Base-by-base conservation (phyloP, 30 jellyfish, hydroid and myxozoan species). In the Aurelia aurita complex sp. Pacific region DNA sequence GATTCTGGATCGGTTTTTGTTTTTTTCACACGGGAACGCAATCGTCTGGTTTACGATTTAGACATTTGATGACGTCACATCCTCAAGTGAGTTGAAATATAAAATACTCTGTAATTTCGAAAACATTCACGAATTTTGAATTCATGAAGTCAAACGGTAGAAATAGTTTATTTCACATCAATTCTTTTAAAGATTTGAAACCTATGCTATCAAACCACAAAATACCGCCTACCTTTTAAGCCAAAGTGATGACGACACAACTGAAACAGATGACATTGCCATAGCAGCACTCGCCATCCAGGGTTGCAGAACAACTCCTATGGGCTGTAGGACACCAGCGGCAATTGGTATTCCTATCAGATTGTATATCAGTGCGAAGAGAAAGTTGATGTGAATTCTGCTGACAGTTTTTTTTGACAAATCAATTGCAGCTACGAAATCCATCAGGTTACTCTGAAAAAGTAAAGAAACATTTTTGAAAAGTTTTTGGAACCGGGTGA, bases 221-320 rank as follows among this genome's bases (percentile, higher is more conserved):
- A 15, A 32, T 15, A 34, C 34, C 6, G 36, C 88, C 9, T 87
- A 96, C 99, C 97, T 73, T 87, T 83, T 96, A 13, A 96, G 90
- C 97, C 96, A 80, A 77, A 96, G 83, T 4, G 99, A 96, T 40
- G 99, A 96, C 61, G 82, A 42, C 18, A 92, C 98, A 52, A 96
- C 99, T 4, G 99, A 96, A 8, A 96, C 97, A 0, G 99, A 96
- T 5, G 99, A 96, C 80, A 91, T 50, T 54, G 98, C 99, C 99
- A 96, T 96, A 40, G 99, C 98, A 68, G 91, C 97, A 81, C 98
- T 89, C 12, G 99, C 99, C 98, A 96, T 92, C 99, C 99, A 96
- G 29, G 99, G 99, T 53, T 96, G 97, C 35, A 96, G 88, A 10
- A 91, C 97, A 29, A 96, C 74, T 2, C 98, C 98, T 60, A 93